Evolutionary conservation across 2,113 vertebrate species (phyloP), one percentile per base, ranked within the genome.

Genomic region (Aythya baeri): DNA sequence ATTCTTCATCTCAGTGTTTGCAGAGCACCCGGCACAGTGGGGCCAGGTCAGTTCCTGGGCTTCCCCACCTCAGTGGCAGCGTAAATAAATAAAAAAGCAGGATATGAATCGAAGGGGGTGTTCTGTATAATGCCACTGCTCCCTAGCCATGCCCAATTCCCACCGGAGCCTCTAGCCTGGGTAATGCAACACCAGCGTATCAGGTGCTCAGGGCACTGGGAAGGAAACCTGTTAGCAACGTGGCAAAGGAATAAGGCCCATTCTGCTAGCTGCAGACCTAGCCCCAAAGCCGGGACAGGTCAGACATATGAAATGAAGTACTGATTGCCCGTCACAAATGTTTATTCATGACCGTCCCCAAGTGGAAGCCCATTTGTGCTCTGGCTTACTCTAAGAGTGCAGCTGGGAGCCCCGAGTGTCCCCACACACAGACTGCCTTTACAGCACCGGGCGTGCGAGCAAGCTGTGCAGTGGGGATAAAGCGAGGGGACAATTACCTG

Each of bases 381-480:
- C 58, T 43, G 80, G 36, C 68, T 91, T 88, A 80, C 49, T 70
- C 22, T 52, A 46, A 46, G 63, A 85, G 67, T 58, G 50, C 49
- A 20, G 70, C 31, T 57, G 65, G 76, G 66, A 58, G 44, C 21
- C 71, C 63, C 43, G 88, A 68, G 75, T 58, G 54, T 62, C 4
- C 1, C 43, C 76, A 27, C 65, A 85, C 91, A 85, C 88, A 86
- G 84, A 7, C 65, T 26, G 86, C 80, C 65, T 85, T 85, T 88
- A 72, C 68, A n/a, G 26, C 57, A n/a, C 9, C 4, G 5, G 73
- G 44, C 20, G 1, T 44, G n/a, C 23, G 13, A 34, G 65, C 70
- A n/a, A 31, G 68, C 85, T 52, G 75, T 61, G 12, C 70, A 20
- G 80, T n/a, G 63, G 65, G 79, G 71, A 41, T 85, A 91, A 88